phyloP scores from a whole-genome alignment of 2,113 vertebrate genomes.

The Strix uralensis region DNA sequence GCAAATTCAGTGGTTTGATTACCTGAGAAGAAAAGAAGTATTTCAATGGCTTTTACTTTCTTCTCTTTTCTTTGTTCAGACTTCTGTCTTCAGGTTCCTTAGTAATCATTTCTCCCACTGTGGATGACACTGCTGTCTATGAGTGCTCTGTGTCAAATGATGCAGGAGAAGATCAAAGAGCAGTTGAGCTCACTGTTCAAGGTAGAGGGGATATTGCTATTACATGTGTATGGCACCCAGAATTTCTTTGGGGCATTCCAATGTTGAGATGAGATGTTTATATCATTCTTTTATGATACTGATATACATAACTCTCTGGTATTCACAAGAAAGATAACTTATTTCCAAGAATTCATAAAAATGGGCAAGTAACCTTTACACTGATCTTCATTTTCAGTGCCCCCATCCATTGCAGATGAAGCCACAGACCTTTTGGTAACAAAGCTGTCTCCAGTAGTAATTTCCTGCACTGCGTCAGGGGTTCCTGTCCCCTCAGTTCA shows the following conservation, averaged over 20 bases:
- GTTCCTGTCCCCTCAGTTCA: slow-evolving; percentile 85
- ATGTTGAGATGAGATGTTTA: not conserved
- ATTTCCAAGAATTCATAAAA: not conserved
- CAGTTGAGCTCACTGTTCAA: slow-evolving; percentile 83
- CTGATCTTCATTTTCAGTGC: slow-evolving; percentile 77
- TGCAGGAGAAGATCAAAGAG: slow-evolving; percentile 84
- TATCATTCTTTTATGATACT: not conserved
- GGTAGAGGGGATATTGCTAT: slow-evolving; percentile 72
- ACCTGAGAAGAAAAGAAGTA: not conserved
- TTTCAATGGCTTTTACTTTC: not conserved
- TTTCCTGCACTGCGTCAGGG: slow-evolving; percentile 88
- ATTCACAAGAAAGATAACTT: not conserved
- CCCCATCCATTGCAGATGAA: slow-evolving; percentile 94
- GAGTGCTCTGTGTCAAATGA: slow-evolving; percentile 87
- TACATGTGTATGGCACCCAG: not conserved
- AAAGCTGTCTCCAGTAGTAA: slow-evolving; percentile 82
- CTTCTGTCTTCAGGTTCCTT: slow-evolving; percentile 93
- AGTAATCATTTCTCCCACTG: slow-evolving; percentile 89
- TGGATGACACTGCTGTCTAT: slow-evolving; percentile 90
- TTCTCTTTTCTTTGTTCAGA: slow-evolving; percentile 69
- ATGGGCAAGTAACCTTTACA: not conserved
- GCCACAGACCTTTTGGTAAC: slow-evolving; percentile 85
- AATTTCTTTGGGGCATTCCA: not conserved
- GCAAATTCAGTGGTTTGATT: not conserved
- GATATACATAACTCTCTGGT: not conserved